phyloP scores from a whole-genome alignment of 2,113 vertebrate species.

The Progne subis region DNA sequence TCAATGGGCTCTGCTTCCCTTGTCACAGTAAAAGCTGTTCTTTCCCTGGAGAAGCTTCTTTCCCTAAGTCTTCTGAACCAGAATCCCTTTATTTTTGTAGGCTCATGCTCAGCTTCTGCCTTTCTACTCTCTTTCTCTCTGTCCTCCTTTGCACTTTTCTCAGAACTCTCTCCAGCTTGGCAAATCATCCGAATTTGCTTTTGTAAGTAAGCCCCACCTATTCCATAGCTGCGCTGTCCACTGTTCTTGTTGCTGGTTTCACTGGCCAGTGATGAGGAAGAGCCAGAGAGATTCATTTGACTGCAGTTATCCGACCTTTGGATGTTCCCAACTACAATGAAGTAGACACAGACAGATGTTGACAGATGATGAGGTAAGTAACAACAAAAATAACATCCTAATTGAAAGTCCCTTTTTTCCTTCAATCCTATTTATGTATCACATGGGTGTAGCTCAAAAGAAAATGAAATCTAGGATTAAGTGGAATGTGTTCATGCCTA shows the following conservation, averaged over 20 bases:
- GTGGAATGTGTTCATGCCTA: conserved; percentile 22
- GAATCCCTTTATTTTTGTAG: conserved; percentile 70
- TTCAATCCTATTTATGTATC: background rate
- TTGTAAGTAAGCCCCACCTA: conserved; percentile 93
- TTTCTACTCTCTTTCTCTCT: conserved; percentile 64
- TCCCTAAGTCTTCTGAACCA: conserved; percentile 82
- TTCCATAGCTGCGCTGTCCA: conserved; percentile 87
- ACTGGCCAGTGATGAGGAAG: conserved; percentile 85
- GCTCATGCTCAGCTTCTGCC: conserved; percentile 65
- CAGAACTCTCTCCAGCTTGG: conserved; percentile 71
- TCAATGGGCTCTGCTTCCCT: conserved; percentile 58
- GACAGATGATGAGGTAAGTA: background rate
- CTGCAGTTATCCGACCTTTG: conserved; percentile 81
- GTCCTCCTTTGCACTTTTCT: conserved; percentile 35
- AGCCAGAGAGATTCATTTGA: conserved; percentile 86
- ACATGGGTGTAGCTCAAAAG: background rate
- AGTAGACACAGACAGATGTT: conserved; percentile 61
- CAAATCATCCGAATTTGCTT: conserved; percentile 86
- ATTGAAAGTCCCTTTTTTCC: background rate
- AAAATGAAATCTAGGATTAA: background rate
- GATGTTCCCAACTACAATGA: conserved; percentile 77
- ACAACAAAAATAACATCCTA: background rate
- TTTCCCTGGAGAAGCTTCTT: conserved; percentile 85
- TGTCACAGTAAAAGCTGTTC: conserved; percentile 52
- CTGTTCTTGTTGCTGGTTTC: conserved; percentile 85